These are phyloP conservation scores for Thalassaphorura encarpata DNA, from an alignment of 1,140 invertebrate species.

Conservation along the genomic window DNA sequence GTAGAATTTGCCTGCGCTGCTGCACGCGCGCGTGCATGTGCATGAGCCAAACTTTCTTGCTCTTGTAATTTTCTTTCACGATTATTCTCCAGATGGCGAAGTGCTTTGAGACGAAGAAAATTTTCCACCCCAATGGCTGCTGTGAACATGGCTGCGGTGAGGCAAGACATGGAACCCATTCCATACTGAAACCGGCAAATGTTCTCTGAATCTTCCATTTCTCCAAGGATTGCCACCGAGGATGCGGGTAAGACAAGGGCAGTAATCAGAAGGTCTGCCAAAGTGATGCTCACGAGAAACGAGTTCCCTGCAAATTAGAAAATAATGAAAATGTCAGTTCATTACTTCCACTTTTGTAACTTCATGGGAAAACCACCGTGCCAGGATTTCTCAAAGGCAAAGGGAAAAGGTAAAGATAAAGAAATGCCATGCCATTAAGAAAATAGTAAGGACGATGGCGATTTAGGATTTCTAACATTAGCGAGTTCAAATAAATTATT, in stretches of 20 bases:
- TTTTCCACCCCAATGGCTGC: conserved; percentile 27
- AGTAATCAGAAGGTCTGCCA: conserved; percentile 63
- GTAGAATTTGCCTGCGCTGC: no score
- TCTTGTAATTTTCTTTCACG: conserved; percentile 9
- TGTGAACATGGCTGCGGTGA: conserved; percentile 30
- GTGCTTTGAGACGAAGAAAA: conserved; percentile 24
- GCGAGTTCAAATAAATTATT: no score
- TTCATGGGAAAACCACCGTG: no score
- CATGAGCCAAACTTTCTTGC: not conserved
- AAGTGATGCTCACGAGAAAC: conserved; percentile 63
- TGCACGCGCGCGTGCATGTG: not conserved
- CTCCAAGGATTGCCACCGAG: conserved; percentile 41
- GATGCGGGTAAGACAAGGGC: conserved; percentile 59
- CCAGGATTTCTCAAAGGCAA: no score
- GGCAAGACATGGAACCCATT: conserved; percentile 23
- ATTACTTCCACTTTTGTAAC: not conserved
- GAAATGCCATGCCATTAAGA: no score
- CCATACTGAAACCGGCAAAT: conserved; percentile 30
- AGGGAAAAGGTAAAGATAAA: no score
- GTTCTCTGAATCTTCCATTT: conserved; percentile 29
- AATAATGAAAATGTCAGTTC: not conserved
- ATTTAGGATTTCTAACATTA: no score
- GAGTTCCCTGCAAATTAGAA: conserved; percentile 53
- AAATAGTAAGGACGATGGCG: no score
- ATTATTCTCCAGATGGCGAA: conserved; percentile 18